These are phyloP conservation scores for Mugil cephalus DNA, from an alignment of 2,113 vertebrate genomes.

Conservation along the genomic window DNA sequence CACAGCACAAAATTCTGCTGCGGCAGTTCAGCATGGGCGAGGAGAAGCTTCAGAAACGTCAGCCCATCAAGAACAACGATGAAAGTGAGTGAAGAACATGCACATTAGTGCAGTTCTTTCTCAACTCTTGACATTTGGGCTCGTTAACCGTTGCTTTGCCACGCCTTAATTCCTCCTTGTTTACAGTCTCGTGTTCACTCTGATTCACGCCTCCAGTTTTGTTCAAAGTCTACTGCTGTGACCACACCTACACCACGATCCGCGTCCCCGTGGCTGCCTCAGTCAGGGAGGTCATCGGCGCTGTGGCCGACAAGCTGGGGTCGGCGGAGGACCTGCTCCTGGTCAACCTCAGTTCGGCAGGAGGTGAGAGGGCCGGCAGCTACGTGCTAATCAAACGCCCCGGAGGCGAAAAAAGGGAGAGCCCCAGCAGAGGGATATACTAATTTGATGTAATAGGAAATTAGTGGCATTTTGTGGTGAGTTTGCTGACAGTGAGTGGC, in stretches of 20 bases:
- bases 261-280: constrained; percentile 90
- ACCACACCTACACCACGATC: constrained; percentile 98
- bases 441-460: constrained; percentile 40
- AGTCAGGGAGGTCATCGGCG: constrained; percentile 91
- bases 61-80: constrained; percentile 91
- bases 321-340: constrained; percentile 93
- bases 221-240: constrained; percentile 96
- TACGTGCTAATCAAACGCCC: constrained; percentile 56
- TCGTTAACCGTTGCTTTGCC: background rate
- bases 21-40: constrained; percentile 93
- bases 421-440: background rate
- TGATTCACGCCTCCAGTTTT: constrained; percentile 86
- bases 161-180: background rate
- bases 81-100: constrained; percentile 88
- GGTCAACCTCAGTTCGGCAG: constrained; percentile 94
- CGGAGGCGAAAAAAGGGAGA: background rate
- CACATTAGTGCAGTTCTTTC: background rate
- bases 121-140: background rate
- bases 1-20: constrained; percentile 95
- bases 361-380: constrained; percentile 87
- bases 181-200: constrained; percentile 23
- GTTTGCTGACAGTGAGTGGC: constrained; percentile 12
- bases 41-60: constrained; percentile 93
- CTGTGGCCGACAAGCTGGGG: constrained; percentile 94
- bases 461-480: constrained; percentile 16